Base-by-base conservation (phyloP, 64 coral and sea anemone species). In the Montipora capricornis region DNA sequence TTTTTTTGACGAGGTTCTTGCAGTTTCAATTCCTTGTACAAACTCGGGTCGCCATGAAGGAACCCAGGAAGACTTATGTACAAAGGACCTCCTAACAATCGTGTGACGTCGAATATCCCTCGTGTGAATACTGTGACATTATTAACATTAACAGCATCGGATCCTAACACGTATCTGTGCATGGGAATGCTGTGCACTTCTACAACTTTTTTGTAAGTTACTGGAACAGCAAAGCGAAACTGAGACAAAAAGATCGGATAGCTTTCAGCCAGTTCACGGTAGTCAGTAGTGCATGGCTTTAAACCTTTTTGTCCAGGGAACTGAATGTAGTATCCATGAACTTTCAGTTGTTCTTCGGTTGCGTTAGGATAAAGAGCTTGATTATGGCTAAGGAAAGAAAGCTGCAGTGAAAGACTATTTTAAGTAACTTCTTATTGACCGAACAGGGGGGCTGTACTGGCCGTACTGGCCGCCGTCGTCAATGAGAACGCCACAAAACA, bases 51-150 rank as follows among this genome's bases (percentile, higher is more conserved):
- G 0, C 79, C 66, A 52, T 91, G 52, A 5, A 91, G 77, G 47
- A 91, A 91, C 59, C 90, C 47, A 5, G 90, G 77, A 9, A 83
- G 79, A 9, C 90, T 91, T 0, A 55, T 1, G 15, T 24, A 61
- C 13, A 91, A 8, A n/a, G 80, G 90, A 47, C 68, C 55, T 22
- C 58, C 19, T 4, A 17, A 20, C 20, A 91, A 3, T 11, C 73
- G 49, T 7, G 10, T 47, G 9, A 91, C 64, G 48, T 91, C 90
- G 55, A 91, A 83, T 57, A 91, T 44, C 13, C 90, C 90, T 46
- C 59, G 22, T 14, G 70, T 91, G 20, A 84, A 83, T 15, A 91
- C 48, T 12, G 90, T 82, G 14, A 48, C 57, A 24, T 91, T 83
- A 10, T 91, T 91, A 48, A 91, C 90, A 14, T 91, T 44, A 22